phyloP scores from a whole-genome alignment of 2,888 invertebrate genomes.

The Auanema sp. region DNA sequence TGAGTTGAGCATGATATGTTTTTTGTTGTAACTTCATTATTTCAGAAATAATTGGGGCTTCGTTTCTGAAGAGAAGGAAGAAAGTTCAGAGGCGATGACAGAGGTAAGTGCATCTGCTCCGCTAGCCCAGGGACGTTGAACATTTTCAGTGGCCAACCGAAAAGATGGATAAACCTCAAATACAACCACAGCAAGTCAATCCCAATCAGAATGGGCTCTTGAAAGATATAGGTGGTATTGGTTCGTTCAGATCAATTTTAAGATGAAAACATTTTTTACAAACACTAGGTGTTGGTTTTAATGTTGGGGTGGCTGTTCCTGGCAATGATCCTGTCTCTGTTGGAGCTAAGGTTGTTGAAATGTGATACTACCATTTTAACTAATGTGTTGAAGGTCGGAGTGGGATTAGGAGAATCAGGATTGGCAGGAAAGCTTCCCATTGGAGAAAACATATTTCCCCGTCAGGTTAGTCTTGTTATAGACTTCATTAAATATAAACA shows the following conservation, averaged over 20 bases:
- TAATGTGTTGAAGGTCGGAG: conserved; percentile 26
- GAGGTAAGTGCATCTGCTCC: no score
- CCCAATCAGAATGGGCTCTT: conserved; percentile 38
- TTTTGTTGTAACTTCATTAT: no score
- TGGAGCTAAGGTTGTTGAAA: conserved; percentile 28
- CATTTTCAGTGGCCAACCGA: no score
- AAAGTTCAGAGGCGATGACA: background rate
- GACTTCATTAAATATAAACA: background rate
- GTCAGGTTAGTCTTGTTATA: conserved; percentile 25
- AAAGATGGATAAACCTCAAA: background rate
- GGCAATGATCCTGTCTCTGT: conserved; percentile 51
- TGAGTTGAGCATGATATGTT: no score
- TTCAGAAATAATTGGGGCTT: conserved; percentile 1
- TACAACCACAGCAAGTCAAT: conserved; percentile 21
- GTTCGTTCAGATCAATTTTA: conserved; percentile 22
- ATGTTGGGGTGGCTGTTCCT: conserved; percentile 45
- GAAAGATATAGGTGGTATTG: conserved; percentile 37
- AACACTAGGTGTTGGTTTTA: conserved; percentile 41
- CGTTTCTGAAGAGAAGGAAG: background rate
- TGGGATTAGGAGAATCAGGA: conserved; percentile 47
- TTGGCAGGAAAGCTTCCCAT: conserved; percentile 46
- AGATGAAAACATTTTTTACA: conserved; percentile 1
- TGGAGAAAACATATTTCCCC: conserved; percentile 34
- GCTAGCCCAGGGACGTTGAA: no score
- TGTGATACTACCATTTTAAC: background rate